These are phyloP conservation scores for Phyllotreta cruciferae DNA, from an alignment of 2,888 invertebrate genomes.

Conservation along the genomic window DNA sequence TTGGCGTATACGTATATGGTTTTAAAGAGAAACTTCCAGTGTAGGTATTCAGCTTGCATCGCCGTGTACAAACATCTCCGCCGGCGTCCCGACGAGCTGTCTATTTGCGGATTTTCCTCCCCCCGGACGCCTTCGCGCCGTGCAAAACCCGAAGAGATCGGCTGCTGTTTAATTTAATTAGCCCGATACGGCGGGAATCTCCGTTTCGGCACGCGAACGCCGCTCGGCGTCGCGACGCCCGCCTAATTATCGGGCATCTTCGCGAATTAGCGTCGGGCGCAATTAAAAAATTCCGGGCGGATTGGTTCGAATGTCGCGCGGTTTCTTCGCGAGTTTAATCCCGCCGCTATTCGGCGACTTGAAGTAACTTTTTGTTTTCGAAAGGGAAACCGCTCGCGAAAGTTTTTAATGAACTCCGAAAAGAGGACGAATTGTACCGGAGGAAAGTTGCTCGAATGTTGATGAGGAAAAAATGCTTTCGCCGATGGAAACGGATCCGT, in stretches of 20 bases:
- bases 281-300: background rate
- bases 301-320: background rate
- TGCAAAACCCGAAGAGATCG: no score
- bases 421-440: background rate
- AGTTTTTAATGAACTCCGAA: conserved; percentile 3
- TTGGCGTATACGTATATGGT: no score
- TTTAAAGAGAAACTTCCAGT: no score
- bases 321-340: conserved; percentile 1
- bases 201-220: background rate
- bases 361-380: conserved; percentile 12
- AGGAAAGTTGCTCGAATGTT: background rate
- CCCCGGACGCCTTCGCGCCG: conserved; percentile 9
- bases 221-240: background rate
- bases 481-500: no score
- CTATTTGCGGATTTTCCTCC: conserved; percentile 20
- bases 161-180: no score
- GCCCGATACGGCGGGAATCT: no score
- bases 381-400: background rate
- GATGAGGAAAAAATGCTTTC: background rate
- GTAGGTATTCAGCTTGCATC: no score
- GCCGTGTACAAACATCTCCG: background rate
- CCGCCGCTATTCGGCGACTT: background rate
- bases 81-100: conserved; percentile 4
- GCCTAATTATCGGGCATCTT: no score
- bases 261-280: background rate